These are phyloP conservation scores for Penaeus monodon DNA, from an alignment of 2,888 invertebrate species.

Conservation along the genomic window DNA sequence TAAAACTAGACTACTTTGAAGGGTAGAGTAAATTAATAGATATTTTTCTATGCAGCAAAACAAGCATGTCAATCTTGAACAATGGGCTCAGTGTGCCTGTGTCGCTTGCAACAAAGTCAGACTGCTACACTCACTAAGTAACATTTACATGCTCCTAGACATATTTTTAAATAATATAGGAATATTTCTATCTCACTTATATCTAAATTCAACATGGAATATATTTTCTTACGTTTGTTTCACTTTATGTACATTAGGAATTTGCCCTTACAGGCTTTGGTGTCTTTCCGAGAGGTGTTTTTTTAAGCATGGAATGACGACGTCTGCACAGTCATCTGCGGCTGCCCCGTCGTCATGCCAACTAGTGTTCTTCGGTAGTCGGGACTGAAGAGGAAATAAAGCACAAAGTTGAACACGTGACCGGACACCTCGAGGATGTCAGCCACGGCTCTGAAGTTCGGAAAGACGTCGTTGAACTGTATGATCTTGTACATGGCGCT, in stretches of 20 bases:
- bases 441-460: slow-evolving; percentile 58
- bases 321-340: background rate
- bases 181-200: too few relatives aligned
- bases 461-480: slow-evolving; percentile 35
- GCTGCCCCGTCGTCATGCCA: slow-evolving; percentile 27
- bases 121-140: too few relatives aligned
- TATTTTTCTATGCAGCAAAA: too few relatives aligned
- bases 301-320: background rate
- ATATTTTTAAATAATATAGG: too few relatives aligned
- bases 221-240: background rate
- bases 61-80: too few relatives aligned
- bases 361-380: slow-evolving; percentile 60
- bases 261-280: background rate
- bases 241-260: background rate
- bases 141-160: too few relatives aligned
- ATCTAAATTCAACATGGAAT: background rate
- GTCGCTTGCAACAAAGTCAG: too few relatives aligned
- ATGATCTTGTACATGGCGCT: slow-evolving; percentile 64
- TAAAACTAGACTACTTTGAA: too few relatives aligned
- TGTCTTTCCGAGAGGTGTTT: background rate
- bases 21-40: too few relatives aligned
- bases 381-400: slow-evolving; percentile 64
- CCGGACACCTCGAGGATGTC: slow-evolving; percentile 64
- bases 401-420: slow-evolving; percentile 64
- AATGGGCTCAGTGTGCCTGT: too few relatives aligned